Base-by-base conservation (phyloP, 2,113 vertebrate genomes). In the Ariopsis seemanni region DNA sequence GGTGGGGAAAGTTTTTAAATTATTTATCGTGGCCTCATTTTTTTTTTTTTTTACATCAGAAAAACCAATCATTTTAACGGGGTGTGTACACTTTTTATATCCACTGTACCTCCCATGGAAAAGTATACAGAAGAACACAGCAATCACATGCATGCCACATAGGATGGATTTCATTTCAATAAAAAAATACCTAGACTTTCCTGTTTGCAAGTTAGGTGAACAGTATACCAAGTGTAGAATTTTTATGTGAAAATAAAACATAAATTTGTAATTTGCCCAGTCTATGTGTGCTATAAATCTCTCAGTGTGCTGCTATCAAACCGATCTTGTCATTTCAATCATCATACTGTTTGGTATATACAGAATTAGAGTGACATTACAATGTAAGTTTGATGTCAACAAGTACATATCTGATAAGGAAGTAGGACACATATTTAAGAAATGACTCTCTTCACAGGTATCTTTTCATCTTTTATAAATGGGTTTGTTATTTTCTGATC, bases 401-500 rank as follows among this genome's bases (percentile, higher is more conserved):
- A 5, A 27, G 11, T 25, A 62, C 12, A 25, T 12, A 78, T 60
- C 71, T 62, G 71, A 62, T 25, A 65, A 85, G 74, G 48, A 62
- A 86, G 86, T 14, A 12, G 7, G 4, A 30, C 2, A 5, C 52
- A 57, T n/a, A 52, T 79, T 79, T 55, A 71, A 48, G 34, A 55
- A 89, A 42, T 60, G 7, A 14, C 42, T 25, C 82, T 85, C 34
- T 85, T 80, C 18, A 79, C 77, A 57, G 11, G 0, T 1, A 9
- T 50, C 72, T 48, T 48, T 48, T 74, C 34, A 75, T 89, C 4
- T 30, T 72, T 71, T 10, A 2, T 67, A 67, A 12, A 10, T 10
- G 52, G 15, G 42, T 18, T 50, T 58, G n/a, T n/a, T 17, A 20
- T 83, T 48, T 58, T 52, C 10, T 89, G 75, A 80, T 80, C 85